A percentile compares a stretch with the other conserved stretches of the same genome.
Evolutionary conservation across 2,113 vertebrate species (phyloP).

Genomic region (Colinus virginianus): DNA sequence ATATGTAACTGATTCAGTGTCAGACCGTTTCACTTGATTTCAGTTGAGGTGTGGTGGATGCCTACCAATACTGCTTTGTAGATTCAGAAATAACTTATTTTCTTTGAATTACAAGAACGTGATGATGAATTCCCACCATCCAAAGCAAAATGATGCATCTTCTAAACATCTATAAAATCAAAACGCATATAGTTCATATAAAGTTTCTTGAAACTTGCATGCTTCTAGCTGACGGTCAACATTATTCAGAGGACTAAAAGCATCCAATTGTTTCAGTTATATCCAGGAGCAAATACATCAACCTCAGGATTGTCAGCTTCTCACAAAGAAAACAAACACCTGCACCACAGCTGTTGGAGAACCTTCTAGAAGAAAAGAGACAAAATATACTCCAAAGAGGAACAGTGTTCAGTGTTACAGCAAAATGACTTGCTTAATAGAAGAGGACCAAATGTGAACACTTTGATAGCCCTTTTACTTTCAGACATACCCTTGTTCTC

Average conservation of each 20-base stretch:
- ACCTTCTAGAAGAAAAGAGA: neutral
- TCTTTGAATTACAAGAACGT: neutral
- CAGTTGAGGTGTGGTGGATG: neutral
- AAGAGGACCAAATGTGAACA: neutral
- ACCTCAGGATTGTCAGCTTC: neutral
- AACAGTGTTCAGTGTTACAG: neutral
- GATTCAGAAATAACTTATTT: neutral
- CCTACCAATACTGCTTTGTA: neutral
- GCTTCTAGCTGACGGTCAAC: neutral
- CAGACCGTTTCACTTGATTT: neutral
- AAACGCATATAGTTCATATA: neutral
- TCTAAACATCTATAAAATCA: neutral
- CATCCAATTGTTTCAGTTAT: neutral
- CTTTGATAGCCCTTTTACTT: neutral
- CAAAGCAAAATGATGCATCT: neutral
- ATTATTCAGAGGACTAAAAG: neutral
- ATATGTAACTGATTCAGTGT: neutral
- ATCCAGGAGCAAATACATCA: neutral
- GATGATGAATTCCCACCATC: neutral
- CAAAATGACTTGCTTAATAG: constrained; percentile 6
- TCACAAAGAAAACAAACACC: neutral
- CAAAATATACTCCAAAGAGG: neutral
- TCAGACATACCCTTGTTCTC: neutral
- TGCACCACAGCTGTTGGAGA: neutral
- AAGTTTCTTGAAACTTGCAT: neutral